Evolutionary conservation across 2,888 invertebrate species (phyloP).

Genomic region (Agrotis exclamationis): DNA sequence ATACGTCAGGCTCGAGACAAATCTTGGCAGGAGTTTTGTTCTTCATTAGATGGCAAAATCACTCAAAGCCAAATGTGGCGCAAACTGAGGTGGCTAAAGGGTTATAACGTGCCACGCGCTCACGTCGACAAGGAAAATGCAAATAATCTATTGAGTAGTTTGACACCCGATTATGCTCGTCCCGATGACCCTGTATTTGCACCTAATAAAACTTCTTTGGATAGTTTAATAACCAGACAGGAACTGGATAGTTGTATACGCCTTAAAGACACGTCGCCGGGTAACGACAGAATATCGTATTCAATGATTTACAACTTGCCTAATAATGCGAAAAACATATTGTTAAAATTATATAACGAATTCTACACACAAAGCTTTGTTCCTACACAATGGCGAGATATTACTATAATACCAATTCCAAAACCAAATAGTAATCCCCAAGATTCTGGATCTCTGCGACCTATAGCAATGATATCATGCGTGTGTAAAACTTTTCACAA

Average conservation of each 20-base stretch:
- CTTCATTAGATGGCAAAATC: too few species aligned
- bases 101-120: too few species aligned
- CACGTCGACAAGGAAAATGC: neutral
- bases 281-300: slow-evolving; percentile 13
- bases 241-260: slow-evolving; percentile 1
- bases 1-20: too few species aligned
- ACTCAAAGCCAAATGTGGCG: too few species aligned
- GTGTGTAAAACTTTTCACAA: neutral
- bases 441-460: too few species aligned
- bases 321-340: too few species aligned
- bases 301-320: neutral
- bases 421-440: too few species aligned
- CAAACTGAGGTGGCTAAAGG: too few species aligned
- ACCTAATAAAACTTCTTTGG: neutral
- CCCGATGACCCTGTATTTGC: neutral
- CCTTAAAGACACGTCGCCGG: slow-evolving; percentile 2
- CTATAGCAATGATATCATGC: too few species aligned
- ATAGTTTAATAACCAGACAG: neutral
- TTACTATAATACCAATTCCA: too few species aligned
- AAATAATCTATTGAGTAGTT: neutral
- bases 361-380: neutral
- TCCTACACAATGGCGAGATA: too few species aligned
- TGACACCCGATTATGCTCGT: neutral
- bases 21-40: too few species aligned
- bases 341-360: neutral